phyloP scores from a whole-genome alignment of 2,797 vertebrate species.

The Lepilemur septentrionalis region DNA sequence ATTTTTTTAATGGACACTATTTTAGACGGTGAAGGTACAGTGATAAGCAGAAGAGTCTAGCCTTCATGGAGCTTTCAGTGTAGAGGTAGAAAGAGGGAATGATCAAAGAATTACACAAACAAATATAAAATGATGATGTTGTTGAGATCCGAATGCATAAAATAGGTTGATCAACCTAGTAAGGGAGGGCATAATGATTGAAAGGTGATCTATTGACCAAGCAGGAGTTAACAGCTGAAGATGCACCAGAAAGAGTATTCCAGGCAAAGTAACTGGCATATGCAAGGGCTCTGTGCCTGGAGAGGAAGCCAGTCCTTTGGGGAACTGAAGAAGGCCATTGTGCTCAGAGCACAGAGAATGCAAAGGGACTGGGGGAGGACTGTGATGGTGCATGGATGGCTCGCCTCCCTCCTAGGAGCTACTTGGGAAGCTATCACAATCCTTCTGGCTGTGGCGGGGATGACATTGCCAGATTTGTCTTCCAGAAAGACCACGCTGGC shows the following conservation, averaged over 20 bases:
- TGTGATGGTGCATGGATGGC: background rate
- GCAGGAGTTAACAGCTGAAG: background rate
- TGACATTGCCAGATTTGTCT: background rate
- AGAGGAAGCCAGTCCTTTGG: background rate
- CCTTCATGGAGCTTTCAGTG: background rate
- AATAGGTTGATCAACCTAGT: background rate
- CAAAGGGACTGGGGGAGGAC: background rate
- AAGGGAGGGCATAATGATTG: background rate
- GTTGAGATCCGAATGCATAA: background rate
- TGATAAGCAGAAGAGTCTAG: background rate
- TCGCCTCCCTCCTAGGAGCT: background rate
- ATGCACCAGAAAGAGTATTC: background rate
- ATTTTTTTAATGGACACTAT: no score
- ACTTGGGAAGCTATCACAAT: background rate
- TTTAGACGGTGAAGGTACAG: background rate
- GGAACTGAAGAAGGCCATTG: background rate
- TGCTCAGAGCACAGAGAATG: background rate
- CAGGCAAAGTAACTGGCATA: background rate
- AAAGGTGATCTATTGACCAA: background rate
- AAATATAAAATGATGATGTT: background rate
- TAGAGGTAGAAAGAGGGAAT: background rate
- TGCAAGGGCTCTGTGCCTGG: background rate
- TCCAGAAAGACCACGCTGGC: background rate
- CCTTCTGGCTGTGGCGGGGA: background rate
- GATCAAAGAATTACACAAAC: background rate